Evolutionary conservation across 1,140 invertebrate species (phyloP).

Genomic region (Drosophila baimaii): DNA sequence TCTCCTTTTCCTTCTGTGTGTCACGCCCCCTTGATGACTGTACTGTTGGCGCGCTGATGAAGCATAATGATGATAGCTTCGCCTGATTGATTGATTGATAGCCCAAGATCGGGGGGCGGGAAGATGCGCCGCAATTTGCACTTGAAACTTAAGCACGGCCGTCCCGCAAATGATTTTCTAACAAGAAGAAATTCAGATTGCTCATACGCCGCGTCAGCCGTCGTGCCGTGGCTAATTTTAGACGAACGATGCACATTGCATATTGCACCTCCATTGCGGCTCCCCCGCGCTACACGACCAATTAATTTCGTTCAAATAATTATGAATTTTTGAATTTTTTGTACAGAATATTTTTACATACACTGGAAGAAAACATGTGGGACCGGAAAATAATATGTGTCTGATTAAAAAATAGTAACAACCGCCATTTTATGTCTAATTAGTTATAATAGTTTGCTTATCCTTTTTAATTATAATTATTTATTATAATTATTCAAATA

Average conservation of each 20-base stretch:
- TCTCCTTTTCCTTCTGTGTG: slow-evolving; percentile 3
- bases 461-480: too few species aligned
- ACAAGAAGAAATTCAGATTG: slow-evolving; percentile 49
- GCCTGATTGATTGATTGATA: slow-evolving; percentile 67
- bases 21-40: slow-evolving; percentile 49
- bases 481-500: too few species aligned
- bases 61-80: slow-evolving; percentile 77
- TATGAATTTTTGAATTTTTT: slow-evolving; percentile 43
- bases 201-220: slow-evolving; percentile 71
- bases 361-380: neutral
- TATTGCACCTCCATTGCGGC: slow-evolving; percentile 8
- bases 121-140: slow-evolving; percentile 41
- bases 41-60: slow-evolving; percentile 39
- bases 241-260: slow-evolving; percentile 28
- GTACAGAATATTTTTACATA: slow-evolving; percentile 12
- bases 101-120: slow-evolving; percentile 12
- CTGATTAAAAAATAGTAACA: too few species aligned
- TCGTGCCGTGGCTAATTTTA: slow-evolving; percentile 44
- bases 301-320: slow-evolving; percentile 62
- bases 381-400: too few species aligned
- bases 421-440: too few species aligned
- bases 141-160: slow-evolving; percentile 45
- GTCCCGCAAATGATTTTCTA: slow-evolving; percentile 26
- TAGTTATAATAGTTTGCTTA: too few species aligned
- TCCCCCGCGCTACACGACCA: slow-evolving; percentile 41